A percentile compares a stretch with the other conserved stretches of the same genome.
phyloP scores from a whole-genome alignment of 2,113 vertebrate genomes.

The Pachypanchax playfairii region DNA sequence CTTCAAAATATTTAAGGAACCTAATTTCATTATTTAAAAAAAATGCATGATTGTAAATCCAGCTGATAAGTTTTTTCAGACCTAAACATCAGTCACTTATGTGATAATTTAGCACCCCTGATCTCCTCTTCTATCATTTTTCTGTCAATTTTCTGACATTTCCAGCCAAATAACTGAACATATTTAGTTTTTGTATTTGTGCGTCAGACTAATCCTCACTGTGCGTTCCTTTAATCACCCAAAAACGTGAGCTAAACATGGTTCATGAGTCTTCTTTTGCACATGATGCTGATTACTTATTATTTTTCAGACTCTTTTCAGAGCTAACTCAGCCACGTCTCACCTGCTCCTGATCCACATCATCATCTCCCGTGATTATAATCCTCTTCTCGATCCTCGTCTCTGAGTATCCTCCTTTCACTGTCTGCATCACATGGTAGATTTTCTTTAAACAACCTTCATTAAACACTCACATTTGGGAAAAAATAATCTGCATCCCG shows the following conservation, averaged over 20 bases:
- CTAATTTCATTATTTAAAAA: too few relatives aligned
- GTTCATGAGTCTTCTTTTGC: neutral
- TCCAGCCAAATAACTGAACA: neutral
- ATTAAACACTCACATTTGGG: neutral
- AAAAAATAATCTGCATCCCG: neutral
- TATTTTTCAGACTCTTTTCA: neutral
- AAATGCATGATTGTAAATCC: neutral
- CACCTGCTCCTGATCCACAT: slow-evolving; percentile 99
- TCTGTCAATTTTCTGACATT: neutral
- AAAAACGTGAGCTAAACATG: neutral
- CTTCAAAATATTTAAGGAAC: too few relatives aligned
- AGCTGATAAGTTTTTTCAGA: neutral
- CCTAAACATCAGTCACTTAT: too few relatives aligned
- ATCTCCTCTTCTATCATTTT: neutral
- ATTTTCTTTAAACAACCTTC: slow-evolving; percentile 3
- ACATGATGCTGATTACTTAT: neutral
- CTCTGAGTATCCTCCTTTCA: slow-evolving; percentile 99
- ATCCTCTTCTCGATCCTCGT: slow-evolving; percentile 99
- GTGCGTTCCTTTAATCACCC: neutral
- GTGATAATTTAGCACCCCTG: too few relatives aligned
- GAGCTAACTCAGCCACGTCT: slow-evolving; percentile 9
- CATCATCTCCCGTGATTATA: slow-evolving; percentile 98
- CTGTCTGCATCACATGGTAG: slow-evolving; percentile 83
- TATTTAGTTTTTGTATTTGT: neutral
- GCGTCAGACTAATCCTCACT: neutral